Evolutionary conservation across 2,113 vertebrate genomes (phyloP).

Genomic region (Lathamus discolor): DNA sequence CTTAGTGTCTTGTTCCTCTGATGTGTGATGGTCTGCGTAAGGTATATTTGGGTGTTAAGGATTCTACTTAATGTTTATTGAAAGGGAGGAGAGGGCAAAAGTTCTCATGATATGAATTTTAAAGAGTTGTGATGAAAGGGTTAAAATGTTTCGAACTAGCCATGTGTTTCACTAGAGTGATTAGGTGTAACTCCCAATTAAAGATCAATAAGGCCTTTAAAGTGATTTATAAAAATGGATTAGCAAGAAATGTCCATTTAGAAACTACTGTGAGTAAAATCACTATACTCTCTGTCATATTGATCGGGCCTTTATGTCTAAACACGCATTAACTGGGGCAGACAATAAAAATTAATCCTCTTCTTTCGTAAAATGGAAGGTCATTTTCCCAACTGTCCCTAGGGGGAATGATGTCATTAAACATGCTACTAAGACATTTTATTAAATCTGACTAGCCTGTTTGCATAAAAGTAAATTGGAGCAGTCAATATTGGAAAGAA

Average conservation of each 20-base stretch:
- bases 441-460: conserved; percentile 71
- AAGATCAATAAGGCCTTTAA: conserved; percentile 82
- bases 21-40: not conserved
- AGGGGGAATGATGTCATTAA: conserved; percentile 77
- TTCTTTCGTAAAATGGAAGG: conserved; percentile 71
- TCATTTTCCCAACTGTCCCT: conserved; percentile 60
- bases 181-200: conserved; percentile 80
- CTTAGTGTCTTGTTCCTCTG: not conserved
- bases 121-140: conserved; percentile 19
- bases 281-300: conserved; percentile 70
- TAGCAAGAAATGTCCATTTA: conserved; percentile 76
- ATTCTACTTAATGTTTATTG: not conserved
- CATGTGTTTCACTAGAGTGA: conserved; percentile 18
- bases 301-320: conserved; percentile 71
- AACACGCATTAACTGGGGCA: conserved; percentile 72
- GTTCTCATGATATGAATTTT: not conserved
- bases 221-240: conserved; percentile 83
- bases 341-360: conserved; percentile 74
- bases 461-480: conserved; percentile 72
- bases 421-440: conserved; percentile 67
- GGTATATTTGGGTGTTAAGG: not conserved
- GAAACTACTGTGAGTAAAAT: conserved; percentile 77
- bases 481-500: conserved; percentile 64
- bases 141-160: conserved; percentile 43
- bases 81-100: not conserved